A percentile compares a stretch with the other conserved stretches of the same genome.
Evolutionary conservation across 2,797 vertebrate genomes (phyloP).

Genomic region (Heliangelus exortis): DNA sequence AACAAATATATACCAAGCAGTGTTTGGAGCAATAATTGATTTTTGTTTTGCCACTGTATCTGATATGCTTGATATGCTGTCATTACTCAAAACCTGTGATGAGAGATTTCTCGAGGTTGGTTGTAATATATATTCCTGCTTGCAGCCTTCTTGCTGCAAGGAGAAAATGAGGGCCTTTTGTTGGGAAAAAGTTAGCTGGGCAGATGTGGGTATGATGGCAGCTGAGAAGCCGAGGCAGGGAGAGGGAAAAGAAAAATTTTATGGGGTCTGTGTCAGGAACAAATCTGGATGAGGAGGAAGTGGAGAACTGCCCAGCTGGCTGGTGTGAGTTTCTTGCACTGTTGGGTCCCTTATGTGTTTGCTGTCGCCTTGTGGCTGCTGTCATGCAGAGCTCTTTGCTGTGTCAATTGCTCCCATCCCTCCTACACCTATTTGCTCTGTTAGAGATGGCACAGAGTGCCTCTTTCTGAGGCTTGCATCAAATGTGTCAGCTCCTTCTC

Average conservation of each 20-base stretch:
- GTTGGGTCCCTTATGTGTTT: neutral
- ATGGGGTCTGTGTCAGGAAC: neutral
- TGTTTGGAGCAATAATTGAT: neutral
- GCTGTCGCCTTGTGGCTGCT: constrained; percentile 33
- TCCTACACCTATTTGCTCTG: neutral
- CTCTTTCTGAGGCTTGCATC: neutral
- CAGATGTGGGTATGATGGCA: neutral
- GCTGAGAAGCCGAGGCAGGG: neutral
- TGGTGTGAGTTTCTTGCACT: fast-evolving
- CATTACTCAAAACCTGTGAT: neutral
- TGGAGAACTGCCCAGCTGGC: neutral
- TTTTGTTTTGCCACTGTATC: neutral
- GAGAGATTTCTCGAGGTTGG: neutral
- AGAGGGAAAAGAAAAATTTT: neutral
- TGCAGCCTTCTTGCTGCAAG: neutral
- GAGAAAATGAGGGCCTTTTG: neutral
- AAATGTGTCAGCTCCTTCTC: neutral
- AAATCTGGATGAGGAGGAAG: neutral
- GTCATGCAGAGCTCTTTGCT: neutral
- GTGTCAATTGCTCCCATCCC: neutral
- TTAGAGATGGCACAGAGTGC: neutral
- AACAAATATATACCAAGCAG: neutral
- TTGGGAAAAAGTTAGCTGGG: neutral
- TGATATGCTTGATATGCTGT: neutral
- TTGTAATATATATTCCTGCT: neutral